These are phyloP conservation scores for Hydractinia symbiolongicarpus DNA, from an alignment of 30 jellyfish, hydroid and myxozoan genomes.

Conservation along the genomic window DNA sequence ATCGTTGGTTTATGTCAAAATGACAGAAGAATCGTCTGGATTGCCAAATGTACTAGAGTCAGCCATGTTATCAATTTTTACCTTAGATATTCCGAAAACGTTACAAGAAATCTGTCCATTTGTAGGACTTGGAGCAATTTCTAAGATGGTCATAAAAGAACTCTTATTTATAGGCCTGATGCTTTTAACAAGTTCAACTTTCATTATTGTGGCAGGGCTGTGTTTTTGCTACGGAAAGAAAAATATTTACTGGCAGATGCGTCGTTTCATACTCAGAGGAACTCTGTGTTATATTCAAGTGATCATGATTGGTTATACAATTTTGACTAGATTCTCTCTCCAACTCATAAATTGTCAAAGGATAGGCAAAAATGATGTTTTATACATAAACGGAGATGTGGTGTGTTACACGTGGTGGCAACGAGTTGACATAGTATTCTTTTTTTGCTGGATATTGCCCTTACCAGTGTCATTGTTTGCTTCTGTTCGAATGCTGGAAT, in stretches of 20 bases:
- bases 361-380: background rate
- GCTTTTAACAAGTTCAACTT: background rate
- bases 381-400: background rate
- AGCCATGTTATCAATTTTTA: background rate
- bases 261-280: background rate
- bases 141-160: background rate
- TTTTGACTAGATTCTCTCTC: background rate
- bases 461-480: background rate
- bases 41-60: background rate
- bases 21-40: background rate
- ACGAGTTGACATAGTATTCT: background rate
- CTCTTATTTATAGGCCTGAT: background rate
- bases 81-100: background rate
- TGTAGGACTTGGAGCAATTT: background rate
- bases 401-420: background rate
- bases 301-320: background rate
- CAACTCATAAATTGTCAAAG: background rate
- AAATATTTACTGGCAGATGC: background rate
- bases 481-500: background rate
- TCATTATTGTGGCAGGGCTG: background rate
- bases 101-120: background rate
- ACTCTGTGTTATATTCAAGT: background rate
- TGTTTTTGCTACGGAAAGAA: background rate
- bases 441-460: background rate
- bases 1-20: background rate